Evolutionary conservation across 1,140 invertebrate species (phyloP).

Genomic region (Philotrypesis tridentata): DNA sequence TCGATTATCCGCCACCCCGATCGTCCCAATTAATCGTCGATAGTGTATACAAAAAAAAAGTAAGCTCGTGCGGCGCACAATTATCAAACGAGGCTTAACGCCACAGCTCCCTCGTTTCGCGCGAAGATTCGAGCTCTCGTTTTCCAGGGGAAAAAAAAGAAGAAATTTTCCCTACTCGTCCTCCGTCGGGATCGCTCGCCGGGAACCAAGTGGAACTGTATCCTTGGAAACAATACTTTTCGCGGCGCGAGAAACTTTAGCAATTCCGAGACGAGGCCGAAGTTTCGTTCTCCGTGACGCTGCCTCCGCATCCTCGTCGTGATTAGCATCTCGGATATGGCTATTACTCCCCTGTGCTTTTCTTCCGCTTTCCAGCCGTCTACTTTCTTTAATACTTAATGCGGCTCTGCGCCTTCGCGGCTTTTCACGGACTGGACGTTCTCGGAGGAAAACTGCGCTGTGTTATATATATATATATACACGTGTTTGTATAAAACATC

Average conservation of each 20-base stretch:
- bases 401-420: neutral
- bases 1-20: too few species aligned
- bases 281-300: neutral
- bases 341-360: neutral
- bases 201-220: constrained; percentile 5
- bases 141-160: too few species aligned
- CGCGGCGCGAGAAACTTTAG: neutral
- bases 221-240: constrained; percentile 16
- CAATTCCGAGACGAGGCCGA: neutral
- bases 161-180: neutral
- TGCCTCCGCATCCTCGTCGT: neutral
- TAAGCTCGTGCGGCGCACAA: too few species aligned
- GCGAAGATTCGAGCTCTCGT: too few species aligned
- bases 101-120: too few species aligned
- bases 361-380: neutral
- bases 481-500: too few species aligned
- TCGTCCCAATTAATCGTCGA: too few species aligned
- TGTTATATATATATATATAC: too few species aligned
- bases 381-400: constrained; percentile 14
- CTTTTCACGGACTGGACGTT: neutral
- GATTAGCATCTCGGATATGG: constrained; percentile 27
- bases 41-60: too few species aligned
- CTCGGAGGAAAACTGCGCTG: neutral
- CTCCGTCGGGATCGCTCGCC: neutral
- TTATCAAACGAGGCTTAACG: too few species aligned